These are phyloP conservation scores for Corydoras sp. DNA, from an alignment of 2,113 vertebrate species.

Conservation along the genomic window DNA sequence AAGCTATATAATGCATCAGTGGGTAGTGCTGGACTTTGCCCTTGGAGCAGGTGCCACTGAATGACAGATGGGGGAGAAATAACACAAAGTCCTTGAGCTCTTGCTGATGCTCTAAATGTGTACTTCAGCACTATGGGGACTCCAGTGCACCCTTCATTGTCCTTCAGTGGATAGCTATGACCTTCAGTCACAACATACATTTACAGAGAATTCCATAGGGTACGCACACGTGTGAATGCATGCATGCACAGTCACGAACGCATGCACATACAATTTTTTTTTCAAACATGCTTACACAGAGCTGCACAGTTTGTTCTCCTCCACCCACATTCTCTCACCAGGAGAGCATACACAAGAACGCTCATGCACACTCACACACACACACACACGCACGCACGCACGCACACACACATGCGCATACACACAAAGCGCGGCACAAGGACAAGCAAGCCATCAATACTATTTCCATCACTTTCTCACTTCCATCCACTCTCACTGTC, in stretches of 20 bases:
- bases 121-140: constrained; percentile 18
- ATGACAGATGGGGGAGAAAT: constrained; percentile 58
- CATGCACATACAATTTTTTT: background rate
- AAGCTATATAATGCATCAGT: constrained; percentile 26
- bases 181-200: background rate
- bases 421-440: constrained; percentile 17
- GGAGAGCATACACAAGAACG: constrained; percentile 2
- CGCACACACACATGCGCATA: background rate
- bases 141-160: constrained; percentile 18
- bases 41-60: constrained; percentile 43
- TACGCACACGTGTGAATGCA: constrained; percentile 13
- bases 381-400: background rate
- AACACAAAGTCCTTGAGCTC: constrained; percentile 57
- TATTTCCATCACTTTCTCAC: constrained; percentile 31
- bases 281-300: constrained; percentile 21
- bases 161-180: constrained; percentile 31
- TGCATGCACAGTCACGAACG: background rate
- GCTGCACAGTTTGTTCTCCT: constrained; percentile 43
- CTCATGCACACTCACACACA: constrained; percentile 2
- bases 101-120: constrained; percentile 40
- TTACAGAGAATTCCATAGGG: no score
- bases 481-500: constrained; percentile 18
- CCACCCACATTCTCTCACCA: constrained; percentile 37
- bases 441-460: constrained; percentile 26
- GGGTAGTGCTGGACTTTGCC: constrained; percentile 25